Percentiles rank a stretch among this genome's conserved stretches.
phyloP scores from a whole-genome alignment of 1,140 invertebrate genomes.

The Penaeus indicus region DNA sequence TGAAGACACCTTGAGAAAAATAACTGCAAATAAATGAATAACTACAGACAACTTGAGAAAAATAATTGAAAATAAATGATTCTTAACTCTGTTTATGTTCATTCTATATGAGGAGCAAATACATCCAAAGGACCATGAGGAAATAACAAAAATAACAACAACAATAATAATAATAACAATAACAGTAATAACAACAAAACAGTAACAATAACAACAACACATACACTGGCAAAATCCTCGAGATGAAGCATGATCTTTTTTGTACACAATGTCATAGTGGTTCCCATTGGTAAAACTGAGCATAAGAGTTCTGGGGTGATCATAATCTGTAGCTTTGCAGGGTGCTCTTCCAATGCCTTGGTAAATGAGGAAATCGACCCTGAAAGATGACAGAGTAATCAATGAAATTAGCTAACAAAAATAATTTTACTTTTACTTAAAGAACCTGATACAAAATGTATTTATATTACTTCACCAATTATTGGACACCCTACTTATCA shows the following conservation, averaged over 20 bases:
- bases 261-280: conserved; percentile 54
- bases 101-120: too few relatives aligned
- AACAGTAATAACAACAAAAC: too few relatives aligned
- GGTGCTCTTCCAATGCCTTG: conserved; percentile 40
- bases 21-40: too few relatives aligned
- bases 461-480: too few relatives aligned
- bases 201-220: background rate
- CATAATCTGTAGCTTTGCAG: conserved; percentile 47
- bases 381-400: conserved; percentile 7
- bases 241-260: conserved; percentile 36
- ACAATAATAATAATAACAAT: too few relatives aligned
- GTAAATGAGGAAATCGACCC: conserved; percentile 54
- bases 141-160: background rate
- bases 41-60: background rate
- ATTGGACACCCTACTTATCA: too few relatives aligned
- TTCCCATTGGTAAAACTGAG: conserved; percentile 54
- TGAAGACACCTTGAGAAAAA: too few relatives aligned
- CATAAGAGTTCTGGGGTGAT: conserved; percentile 37
- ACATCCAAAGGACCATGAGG: background rate
- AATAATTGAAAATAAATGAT: background rate
- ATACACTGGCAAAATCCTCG: conserved; percentile 55
- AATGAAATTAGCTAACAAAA: too few relatives aligned
- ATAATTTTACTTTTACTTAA: too few relatives aligned
- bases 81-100: too few relatives aligned
- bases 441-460: too few relatives aligned